Percentiles rank a stretch among this genome's conserved stretches.
phyloP scores from a whole-genome alignment of 30 jellyfish, hydroid and myxozoan species.

The Sanderia malayensis region DNA sequence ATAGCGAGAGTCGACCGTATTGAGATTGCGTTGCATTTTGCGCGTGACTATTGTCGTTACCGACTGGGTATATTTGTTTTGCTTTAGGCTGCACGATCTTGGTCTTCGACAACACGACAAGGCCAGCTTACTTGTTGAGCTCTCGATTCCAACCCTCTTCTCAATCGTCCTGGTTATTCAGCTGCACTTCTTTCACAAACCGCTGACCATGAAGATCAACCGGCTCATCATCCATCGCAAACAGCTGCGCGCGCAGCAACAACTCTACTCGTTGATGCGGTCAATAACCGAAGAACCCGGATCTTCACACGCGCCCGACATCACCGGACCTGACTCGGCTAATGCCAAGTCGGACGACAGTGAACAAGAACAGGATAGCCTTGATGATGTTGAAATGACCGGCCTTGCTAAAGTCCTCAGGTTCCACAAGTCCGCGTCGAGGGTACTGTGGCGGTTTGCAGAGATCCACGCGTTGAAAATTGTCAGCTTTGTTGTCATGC shows the following conservation, averaged over 20 bases:
- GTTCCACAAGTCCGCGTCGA: conserved; percentile 44
- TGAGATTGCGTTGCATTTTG: no score
- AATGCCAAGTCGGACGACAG: conserved; percentile 29
- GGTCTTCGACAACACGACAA: conserved; percentile 94
- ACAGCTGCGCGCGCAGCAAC: conserved; percentile 16
- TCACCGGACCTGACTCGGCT: conserved; percentile 16
- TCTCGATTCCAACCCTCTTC: conserved; percentile 84
- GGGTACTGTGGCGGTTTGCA: conserved; percentile 75
- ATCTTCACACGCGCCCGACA: conserved; percentile 29
- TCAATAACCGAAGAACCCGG: conserved; percentile 17
- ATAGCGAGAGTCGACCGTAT: no score
- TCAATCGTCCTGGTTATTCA: conserved; percentile 88
- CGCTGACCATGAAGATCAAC: conserved; percentile 81
- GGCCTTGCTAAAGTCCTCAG: conserved; percentile 27
- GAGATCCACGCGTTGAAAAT: conserved; percentile 77
- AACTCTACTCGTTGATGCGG: not conserved
- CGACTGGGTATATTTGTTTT: no score
- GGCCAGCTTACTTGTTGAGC: conserved; percentile 79
- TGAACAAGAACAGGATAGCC: conserved; percentile 34
- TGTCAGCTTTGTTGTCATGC: conserved; percentile 76
- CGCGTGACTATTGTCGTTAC: no score
- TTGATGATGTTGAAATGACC: conserved; percentile 47
- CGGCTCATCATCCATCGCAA: conserved; percentile 65
- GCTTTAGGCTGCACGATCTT: conserved; percentile 81
- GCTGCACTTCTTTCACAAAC: conserved; percentile 93